phyloP scores from a whole-genome alignment of 2,113 vertebrate species.

The Megaleporinus macrocephalus region DNA sequence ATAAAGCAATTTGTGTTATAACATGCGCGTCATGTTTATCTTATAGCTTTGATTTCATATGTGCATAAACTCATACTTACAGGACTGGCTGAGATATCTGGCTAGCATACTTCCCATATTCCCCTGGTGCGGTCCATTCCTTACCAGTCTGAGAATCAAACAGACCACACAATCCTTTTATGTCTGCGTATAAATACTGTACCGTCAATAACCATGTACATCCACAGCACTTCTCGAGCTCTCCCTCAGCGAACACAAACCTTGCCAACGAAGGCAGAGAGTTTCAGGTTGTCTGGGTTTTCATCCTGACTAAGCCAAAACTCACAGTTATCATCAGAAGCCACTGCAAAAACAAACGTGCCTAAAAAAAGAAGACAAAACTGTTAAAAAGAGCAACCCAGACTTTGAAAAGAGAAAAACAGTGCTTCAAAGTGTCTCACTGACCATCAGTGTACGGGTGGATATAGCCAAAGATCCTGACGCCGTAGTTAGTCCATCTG shows the following conservation, averaged over 20 bases:
- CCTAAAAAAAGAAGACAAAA: slow-evolving; percentile 71
- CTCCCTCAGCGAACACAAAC: slow-evolving; percentile 66
- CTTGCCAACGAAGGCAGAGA: slow-evolving; percentile 89
- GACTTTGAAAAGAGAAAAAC: neutral
- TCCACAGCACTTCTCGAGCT: neutral
- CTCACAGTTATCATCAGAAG: slow-evolving; percentile 92
- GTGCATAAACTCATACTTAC: slow-evolving; percentile 73
- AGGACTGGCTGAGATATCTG: slow-evolving; percentile 85
- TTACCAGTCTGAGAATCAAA: slow-evolving; percentile 80
- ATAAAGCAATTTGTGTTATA: neutral
- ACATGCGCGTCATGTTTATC: neutral
- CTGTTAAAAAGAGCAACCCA: neutral
- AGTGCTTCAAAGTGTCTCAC: slow-evolving; percentile 37
- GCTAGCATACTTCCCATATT: slow-evolving; percentile 90
- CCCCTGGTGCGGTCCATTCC: slow-evolving; percentile 93
- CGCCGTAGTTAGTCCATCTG: slow-evolving; percentile 90
- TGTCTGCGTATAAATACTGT: neutral
- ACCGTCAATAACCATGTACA: neutral
- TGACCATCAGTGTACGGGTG: slow-evolving; percentile 87
- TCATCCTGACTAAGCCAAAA: slow-evolving; percentile 92
- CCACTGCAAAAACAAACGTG: slow-evolving; percentile 89
- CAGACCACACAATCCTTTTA: neutral
- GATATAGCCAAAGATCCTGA: slow-evolving; percentile 94
- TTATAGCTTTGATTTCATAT: neutral
- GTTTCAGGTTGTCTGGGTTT: slow-evolving; percentile 78